Evolutionary conservation across 2,113 vertebrate genomes (phyloP).

Genomic region (Macheiramphus alcinus): DNA sequence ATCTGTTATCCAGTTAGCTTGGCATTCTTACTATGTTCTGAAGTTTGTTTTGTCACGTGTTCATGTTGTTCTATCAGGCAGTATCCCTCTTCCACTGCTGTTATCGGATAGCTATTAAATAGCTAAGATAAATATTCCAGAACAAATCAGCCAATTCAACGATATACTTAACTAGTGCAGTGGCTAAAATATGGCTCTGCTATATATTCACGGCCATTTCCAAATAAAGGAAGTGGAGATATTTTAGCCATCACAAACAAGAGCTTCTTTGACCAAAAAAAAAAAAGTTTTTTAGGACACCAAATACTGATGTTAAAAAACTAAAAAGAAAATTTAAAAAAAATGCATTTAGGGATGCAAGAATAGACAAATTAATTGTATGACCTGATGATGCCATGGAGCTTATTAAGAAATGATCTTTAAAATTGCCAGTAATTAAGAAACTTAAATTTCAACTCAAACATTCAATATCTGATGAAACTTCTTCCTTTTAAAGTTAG

Average conservation of each 20-base stretch:
- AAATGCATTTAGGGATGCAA: neutral
- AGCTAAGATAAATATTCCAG: neutral
- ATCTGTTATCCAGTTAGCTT: slow-evolving; percentile 41
- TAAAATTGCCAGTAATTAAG: neutral
- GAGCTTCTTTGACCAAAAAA: neutral
- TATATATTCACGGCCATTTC: neutral
- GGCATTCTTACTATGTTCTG: slow-evolving; percentile 45
- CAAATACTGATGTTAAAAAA: neutral
- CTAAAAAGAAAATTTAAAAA: neutral
- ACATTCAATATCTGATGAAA: neutral
- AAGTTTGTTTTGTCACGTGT: slow-evolving; percentile 62
- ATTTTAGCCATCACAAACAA: neutral
- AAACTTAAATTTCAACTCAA: neutral
- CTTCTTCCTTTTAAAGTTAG: neutral
- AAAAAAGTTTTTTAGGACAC: neutral
- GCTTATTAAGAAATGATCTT: neutral
- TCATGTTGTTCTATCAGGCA: slow-evolving; percentile 47
- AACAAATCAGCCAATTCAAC: neutral
- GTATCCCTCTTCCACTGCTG: slow-evolving; percentile 54
- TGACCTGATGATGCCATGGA: neutral
- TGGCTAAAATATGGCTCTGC: neutral
- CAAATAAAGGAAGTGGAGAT: neutral
- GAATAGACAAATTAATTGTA: neutral
- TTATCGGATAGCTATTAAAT: neutral
- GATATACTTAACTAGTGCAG: neutral